These are phyloP conservation scores for Dione juno DNA, from an alignment of 2,888 invertebrate genomes.

Conservation along the genomic window DNA sequence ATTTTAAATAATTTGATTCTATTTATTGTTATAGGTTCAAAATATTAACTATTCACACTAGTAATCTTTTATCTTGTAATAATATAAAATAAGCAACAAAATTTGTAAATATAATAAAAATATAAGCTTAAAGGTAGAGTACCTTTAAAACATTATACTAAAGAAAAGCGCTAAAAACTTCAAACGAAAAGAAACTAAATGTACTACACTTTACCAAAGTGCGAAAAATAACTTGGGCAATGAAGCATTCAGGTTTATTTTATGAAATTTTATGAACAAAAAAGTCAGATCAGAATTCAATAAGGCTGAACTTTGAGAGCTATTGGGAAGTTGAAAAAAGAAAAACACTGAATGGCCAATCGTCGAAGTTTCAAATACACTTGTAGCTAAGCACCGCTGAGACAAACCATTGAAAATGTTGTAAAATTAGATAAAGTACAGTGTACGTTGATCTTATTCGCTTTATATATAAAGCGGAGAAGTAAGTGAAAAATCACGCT, in stretches of 20 bases:
- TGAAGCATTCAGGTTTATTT: slow-evolving; percentile 42
- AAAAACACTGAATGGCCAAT: slow-evolving; percentile 63
- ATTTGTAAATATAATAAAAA: not conserved
- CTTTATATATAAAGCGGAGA: not conserved
- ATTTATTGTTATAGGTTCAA: too few species aligned
- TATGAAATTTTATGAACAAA: slow-evolving; percentile 40
- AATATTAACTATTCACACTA: too few species aligned
- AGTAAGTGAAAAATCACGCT: not conserved
- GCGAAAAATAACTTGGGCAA: slow-evolving; percentile 41
- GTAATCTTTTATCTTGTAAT: not conserved
- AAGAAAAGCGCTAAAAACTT: slow-evolving; percentile 10
- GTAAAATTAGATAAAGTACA: slow-evolving; percentile 44
- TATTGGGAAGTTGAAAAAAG: slow-evolving; percentile 51
- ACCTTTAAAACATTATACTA: not conserved
- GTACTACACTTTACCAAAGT: slow-evolving; percentile 35
- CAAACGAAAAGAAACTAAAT: slow-evolving; percentile 25
- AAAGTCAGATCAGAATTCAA: slow-evolving; percentile 46
- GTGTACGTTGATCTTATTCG: not conserved
- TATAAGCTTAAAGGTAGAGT: not conserved
- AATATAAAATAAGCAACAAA: not conserved
- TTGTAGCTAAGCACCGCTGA: slow-evolving; percentile 52
- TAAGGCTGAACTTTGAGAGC: slow-evolving; percentile 46
- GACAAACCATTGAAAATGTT: slow-evolving; percentile 48
- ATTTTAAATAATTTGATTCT: too few species aligned
- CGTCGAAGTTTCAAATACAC: slow-evolving; percentile 64